Conservation (phyloP, 2,113 vertebrate species). For the Catagonus wagneri region DNA sequence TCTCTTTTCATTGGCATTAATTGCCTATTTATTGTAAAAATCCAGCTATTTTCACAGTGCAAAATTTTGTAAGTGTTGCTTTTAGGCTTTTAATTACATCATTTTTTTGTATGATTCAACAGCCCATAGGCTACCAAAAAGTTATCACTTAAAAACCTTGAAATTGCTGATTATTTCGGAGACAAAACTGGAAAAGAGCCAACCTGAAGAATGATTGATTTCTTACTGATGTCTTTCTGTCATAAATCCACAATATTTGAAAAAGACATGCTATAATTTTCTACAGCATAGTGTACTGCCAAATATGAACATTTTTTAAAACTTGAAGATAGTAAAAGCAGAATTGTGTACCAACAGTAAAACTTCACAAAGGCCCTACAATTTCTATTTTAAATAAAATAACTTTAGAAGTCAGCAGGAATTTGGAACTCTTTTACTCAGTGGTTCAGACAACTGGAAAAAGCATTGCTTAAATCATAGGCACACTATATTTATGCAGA, state of each 20-base stretch:
- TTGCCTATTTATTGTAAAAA: conserved; percentile 70
- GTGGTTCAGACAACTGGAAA: conserved; percentile 63
- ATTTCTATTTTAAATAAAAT: conserved; percentile 10
- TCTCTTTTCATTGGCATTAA: background rate
- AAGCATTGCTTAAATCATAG: conserved; percentile 62
- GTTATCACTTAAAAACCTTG: background rate
- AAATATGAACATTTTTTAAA: conserved; percentile 28
- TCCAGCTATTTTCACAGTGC: conserved; percentile 73
- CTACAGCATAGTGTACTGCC: background rate
- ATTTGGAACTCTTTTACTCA: background rate
- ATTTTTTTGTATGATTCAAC: conserved; percentile 76
- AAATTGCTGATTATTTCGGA: conserved; percentile 49
- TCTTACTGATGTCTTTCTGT: conserved; percentile 30
- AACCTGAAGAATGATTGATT: conserved; percentile 37
- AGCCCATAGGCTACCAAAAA: conserved; percentile 56
- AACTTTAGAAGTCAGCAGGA: background rate
- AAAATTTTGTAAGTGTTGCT: conserved; percentile 78
- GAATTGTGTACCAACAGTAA: background rate
- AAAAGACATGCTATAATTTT: background rate
- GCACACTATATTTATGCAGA: conserved; percentile 72
- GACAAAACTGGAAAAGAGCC: conserved; percentile 42
- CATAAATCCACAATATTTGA: conserved; percentile 39
- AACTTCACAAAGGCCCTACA: background rate
- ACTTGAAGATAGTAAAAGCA: conserved; percentile 23
- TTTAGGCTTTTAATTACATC: conserved; percentile 73